Base-by-base conservation (phyloP, 2,888 invertebrate genomes). In the Pristionchus maxplancki region DNA sequence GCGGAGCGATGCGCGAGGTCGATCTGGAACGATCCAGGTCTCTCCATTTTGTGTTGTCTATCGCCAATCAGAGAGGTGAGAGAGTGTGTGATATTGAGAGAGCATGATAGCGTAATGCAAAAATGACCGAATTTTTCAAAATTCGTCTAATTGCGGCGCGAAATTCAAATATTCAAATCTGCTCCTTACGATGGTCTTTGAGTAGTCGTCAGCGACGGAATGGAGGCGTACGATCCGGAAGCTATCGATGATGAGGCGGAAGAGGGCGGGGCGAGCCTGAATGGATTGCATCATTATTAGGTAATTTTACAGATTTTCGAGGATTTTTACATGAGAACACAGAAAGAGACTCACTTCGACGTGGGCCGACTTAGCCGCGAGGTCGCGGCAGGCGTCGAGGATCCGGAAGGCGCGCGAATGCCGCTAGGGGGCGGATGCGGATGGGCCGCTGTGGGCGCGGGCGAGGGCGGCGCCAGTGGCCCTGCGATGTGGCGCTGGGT, bases 391-490 rank as follows among this genome's bases (percentile, higher is more conserved):
- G 74, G 8, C 8, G 78, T 8, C 8, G 28, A 13, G n/a, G 78
- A 78, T 24, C 20, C 37, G 44, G 40, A 3, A 1, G 44, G 74
- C 6, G 74, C 40, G 74, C 37, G 74, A 34, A 67, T 31, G 31
- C 67, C 67, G 67, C 62, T 64, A 64, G 34, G 15, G 67, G 67
- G 34, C 31, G 67, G 67, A 34, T 34, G 67, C 67, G 67, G 71
- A 71, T 71, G 71, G 24, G 64, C 31, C 13, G 71, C 71, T 28
- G 71, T 37, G 44, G 78, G 48, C n/a, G 78, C 78, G n/a, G 78
- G 78, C 37, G 78, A 78, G 24, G 40, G 78, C 44, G 78, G 40
- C 78, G 44, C 44, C 78, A 78, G 40, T 78, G 44, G 44, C 44
- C 78, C 40, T 78, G 44, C 0, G 11, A 48, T 58, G 24, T 2